A percentile compares a stretch with the other conserved stretches of the same genome.
phyloP scores from a whole-genome alignment of 2,797 vertebrate species.

The Myiothlypis coronata region DNA sequence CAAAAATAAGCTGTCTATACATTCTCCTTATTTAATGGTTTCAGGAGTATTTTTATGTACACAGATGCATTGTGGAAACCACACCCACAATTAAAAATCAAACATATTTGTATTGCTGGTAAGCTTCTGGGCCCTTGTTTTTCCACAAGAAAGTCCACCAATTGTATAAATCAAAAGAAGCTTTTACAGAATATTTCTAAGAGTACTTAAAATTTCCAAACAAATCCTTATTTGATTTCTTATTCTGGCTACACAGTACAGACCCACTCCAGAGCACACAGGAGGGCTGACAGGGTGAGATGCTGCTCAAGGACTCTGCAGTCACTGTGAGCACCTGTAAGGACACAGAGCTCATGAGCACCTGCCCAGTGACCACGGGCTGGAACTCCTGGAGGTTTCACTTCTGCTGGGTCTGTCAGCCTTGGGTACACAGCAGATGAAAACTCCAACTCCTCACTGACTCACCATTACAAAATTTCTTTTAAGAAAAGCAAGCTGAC shows the following conservation, averaged over 20 bases:
- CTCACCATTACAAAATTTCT: neutral
- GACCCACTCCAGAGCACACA: neutral
- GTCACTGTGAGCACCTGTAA: neutral
- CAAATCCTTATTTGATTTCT: neutral
- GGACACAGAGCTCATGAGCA: neutral
- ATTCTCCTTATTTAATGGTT: neutral
- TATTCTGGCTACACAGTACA: neutral
- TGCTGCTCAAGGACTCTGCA: neutral
- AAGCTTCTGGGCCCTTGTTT: neutral
- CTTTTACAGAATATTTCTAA: neutral
- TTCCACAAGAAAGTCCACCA: neutral
- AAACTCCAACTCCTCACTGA: neutral
- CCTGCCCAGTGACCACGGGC: neutral
- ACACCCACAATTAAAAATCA: neutral
- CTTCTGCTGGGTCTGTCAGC: neutral
- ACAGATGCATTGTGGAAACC: neutral
- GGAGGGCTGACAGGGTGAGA: accelerated
- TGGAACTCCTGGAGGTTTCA: neutral
- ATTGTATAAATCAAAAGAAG: neutral
- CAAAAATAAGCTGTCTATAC: neutral
- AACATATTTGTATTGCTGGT: neutral
- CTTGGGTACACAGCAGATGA: neutral
- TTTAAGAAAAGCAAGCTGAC: neutral
- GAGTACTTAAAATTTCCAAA: neutral
- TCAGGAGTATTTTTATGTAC: neutral